Evolutionary conservation across 2,888 invertebrate genomes (phyloP), one percentile per base, ranked within the genome.

Genomic region (Rhyacophila evoluta): DNA sequence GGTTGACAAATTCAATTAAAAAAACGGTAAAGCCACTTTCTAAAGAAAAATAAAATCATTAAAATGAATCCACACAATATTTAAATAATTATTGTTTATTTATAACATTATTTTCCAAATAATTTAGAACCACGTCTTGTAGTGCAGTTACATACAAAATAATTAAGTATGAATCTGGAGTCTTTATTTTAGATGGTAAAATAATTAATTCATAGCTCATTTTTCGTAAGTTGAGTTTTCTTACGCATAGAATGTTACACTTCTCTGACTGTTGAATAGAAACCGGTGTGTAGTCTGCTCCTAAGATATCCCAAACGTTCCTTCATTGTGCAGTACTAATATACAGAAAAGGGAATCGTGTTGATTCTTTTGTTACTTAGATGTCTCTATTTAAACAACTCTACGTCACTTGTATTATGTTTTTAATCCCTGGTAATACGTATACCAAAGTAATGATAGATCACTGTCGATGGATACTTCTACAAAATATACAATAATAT

Each of bases 331-430:
- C 15, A 12, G 39, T 55, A 25, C 15, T 19, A 55, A 55, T 19
- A 25, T 12, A 55, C 55, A 55, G 19, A 55, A 55, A 55, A 55
- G 55, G 55, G 15, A 55, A 19, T 55, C 19, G 55, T 55, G 55
- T 55, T 55, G 55, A 55, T 55, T 55, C 55, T 25, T 55, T 55
- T 55, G 55, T 55, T 19, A 55, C 55, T 55, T 55, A 55, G 19
- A 55, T 55, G 55, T 55, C 55, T 55, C 55, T 55, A 55, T 55
- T 55, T 19, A 55, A 55, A 55, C 19, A 55, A 55, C 15, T 55
- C 55, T 15, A 55, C 55, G 55, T 55, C 55, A 55, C 19, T 55
- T 55, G 55, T 55, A 55, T 55, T 55, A 55, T 55, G 25, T 55
- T 55, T 55, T 6, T 55, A 15, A 19, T 19, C 19, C 10, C 25